A percentile compares a stretch with the other conserved stretches of the same genome.
Evolutionary conservation across 1,140 invertebrate species (phyloP).

Genomic region (Pseudomyrmex dendroicus): DNA sequence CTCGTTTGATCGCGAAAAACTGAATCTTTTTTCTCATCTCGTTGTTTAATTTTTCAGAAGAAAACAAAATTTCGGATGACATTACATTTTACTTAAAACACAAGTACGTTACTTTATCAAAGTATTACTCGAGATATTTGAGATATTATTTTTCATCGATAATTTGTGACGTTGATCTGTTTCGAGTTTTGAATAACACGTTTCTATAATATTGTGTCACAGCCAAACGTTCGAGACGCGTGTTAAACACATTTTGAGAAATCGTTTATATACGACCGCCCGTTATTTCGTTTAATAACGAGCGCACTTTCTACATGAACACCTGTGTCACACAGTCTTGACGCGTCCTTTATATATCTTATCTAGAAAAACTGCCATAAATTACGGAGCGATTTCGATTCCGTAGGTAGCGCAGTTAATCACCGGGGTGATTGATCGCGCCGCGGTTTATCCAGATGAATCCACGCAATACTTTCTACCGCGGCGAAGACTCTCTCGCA

Average conservation of each 20-base stretch:
- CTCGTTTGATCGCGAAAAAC: constrained; percentile 19
- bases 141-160: too few species aligned
- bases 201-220: background rate
- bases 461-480: constrained; percentile 69
- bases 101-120: background rate
- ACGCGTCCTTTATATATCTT: constrained; percentile 61
- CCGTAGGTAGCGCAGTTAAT: constrained; percentile 71
- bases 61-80: background rate
- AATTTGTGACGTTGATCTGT: background rate
- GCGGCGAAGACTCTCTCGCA: constrained; percentile 56
- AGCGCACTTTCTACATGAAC: constrained; percentile 41
- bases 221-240: background rate
- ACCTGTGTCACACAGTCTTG: constrained; percentile 35
- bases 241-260: constrained; percentile 1
- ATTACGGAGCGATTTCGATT: constrained; percentile 67
- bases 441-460: constrained; percentile 74
- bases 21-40: background rate
- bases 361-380: constrained; percentile 62
- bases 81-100: background rate
- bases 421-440: constrained; percentile 73
- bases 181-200: background rate
- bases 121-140: background rate
- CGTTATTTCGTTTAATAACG: constrained; percentile 41
- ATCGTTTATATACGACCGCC: constrained; percentile 15
- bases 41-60: background rate